phyloP scores from a whole-genome alignment of 2,797 vertebrate species.

The Eleutherodactylus coqui region DNA sequence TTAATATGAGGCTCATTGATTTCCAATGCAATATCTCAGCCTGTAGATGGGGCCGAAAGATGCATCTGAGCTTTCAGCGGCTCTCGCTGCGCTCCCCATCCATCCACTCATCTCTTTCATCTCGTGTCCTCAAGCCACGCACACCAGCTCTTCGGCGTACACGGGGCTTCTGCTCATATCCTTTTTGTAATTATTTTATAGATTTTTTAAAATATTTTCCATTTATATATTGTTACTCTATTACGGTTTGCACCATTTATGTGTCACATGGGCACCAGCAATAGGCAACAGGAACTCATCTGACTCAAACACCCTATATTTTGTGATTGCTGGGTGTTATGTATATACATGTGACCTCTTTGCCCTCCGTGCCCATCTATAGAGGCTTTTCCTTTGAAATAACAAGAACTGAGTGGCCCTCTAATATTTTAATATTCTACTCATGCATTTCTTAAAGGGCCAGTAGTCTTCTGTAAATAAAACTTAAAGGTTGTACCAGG shows the following conservation, averaged over 20 bases:
- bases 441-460: too few relatives aligned
- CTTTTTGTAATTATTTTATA: not conserved
- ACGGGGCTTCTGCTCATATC: not conserved
- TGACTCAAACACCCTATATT: too few relatives aligned
- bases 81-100: not conserved
- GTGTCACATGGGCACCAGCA: not conserved
- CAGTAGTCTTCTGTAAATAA: too few relatives aligned
- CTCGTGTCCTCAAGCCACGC: conserved; percentile 17
- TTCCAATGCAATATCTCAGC: conserved; percentile 44
- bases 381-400: too few relatives aligned
- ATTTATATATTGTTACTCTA: not conserved
- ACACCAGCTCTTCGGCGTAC: not conserved
- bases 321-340: too few relatives aligned
- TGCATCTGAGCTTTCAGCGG: conserved; percentile 13
- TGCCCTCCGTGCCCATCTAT: too few relatives aligned
- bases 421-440: too few relatives aligned
- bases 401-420: too few relatives aligned
- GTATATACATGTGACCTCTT: too few relatives aligned
- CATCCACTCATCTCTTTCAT: not conserved
- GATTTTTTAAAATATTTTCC: too few relatives aligned
- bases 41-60: not conserved
- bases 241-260: not conserved
- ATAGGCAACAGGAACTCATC: not conserved
- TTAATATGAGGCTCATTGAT: conserved; percentile 54
- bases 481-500: too few relatives aligned